Evolutionary conservation across 2,113 vertebrate genomes (phyloP), one percentile per base, ranked within the genome.

Genomic region (Oophaga pumilio): DNA sequence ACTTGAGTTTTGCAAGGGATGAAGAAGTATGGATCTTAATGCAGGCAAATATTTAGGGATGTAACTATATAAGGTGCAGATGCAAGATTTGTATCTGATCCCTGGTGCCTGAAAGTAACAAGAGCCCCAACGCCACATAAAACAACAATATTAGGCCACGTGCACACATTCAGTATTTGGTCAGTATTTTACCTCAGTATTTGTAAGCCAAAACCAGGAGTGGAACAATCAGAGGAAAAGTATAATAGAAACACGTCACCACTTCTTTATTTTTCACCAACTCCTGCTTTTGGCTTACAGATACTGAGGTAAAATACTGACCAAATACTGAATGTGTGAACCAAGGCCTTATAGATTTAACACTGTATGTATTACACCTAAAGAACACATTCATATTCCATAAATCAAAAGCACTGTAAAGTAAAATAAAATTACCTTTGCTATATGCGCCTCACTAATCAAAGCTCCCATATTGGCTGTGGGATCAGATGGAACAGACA

Each of bases 401-500:
- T 78, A 8, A 24, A 56, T 26, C 13, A 26, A 53, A 53, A 56
- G 6, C 76, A 76, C 8, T 8, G 10, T 22, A 12, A 50, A 50
- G 11, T 7, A 74, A 11, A 3, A 74, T 49, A 59, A 69, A 89
- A 90, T 91, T 86, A 99, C 98, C 96, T 99, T 99, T 92, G 96
- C 93, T 90, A 99, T 90, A 92, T 99, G 98, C 24, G 97, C 95
- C 94, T 96, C 97, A 92, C 97, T 99, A 91, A 99, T 97, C 87
- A 99, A 94, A 0, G 98, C 96, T 22, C 97, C 98, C 82, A 99
- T 91, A 68, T 91, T 82, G 12, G 91, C 95, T 74, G 92, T 88
- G 18, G 95, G 92, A 83, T 99, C 96, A 43, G 94, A 95, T 3
- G 98, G 97, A 18, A 90, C 84, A 0, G 97, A 97, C 0, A 96